Percentiles rank a stretch among this genome's conserved stretches.
These are phyloP conservation scores for Melanargia galathea DNA, from an alignment of 2,888 invertebrate genomes.

Conservation along the genomic window DNA sequence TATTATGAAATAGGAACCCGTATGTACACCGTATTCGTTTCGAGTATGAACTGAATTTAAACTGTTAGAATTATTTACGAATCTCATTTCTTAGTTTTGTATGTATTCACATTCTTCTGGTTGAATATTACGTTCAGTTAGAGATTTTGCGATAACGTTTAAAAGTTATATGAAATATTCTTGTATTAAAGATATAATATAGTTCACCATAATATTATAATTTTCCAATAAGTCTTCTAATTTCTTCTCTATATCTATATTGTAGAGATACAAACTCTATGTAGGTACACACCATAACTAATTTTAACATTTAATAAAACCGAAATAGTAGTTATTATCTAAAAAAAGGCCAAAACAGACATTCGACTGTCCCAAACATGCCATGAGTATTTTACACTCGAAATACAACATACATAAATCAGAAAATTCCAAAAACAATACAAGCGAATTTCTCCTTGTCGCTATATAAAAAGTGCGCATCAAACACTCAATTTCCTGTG, in stretches of 20 bases:
- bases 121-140: conserved; percentile 22
- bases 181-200: background rate
- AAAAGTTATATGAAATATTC: background rate
- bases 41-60: conserved; percentile 53
- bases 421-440: conserved; percentile 54
- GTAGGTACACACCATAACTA: no score
- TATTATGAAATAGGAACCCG: conserved; percentile 2
- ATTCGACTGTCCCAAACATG: conserved; percentile 14
- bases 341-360: conserved; percentile 22
- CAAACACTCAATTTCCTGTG: conserved; percentile 56
- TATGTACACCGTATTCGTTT: conserved; percentile 42
- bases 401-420: conserved; percentile 40
- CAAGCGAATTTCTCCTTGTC: conserved; percentile 49
- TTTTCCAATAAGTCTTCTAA: background rate
- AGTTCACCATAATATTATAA: no score
- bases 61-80: conserved; percentile 59
- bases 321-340: conserved; percentile 6
- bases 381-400: conserved; percentile 30
- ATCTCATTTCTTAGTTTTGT: conserved; percentile 45
- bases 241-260: no score
- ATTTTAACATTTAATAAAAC: no score
- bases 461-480: conserved; percentile 12
- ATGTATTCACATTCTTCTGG: conserved; percentile 32
- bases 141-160: background rate
- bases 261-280: no score